These are phyloP conservation scores for Epirrhoe tristata DNA, from an alignment of 2,888 invertebrate genomes.

Conservation along the genomic window DNA sequence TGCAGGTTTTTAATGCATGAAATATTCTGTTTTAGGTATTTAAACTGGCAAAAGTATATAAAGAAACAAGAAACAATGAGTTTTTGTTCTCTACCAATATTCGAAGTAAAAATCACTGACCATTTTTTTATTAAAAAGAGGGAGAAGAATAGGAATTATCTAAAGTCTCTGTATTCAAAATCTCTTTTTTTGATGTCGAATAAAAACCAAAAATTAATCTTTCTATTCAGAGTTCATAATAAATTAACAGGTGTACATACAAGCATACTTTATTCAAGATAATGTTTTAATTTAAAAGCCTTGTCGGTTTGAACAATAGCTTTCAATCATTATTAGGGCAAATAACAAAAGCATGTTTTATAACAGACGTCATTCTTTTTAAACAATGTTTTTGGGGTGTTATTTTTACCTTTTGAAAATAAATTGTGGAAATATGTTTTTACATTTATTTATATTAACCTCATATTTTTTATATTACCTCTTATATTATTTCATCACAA, in stretches of 20 bases:
- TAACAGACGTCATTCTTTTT: not conserved
- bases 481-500: no score
- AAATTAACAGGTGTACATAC: not conserved
- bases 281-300: not conserved
- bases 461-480: no score
- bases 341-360: slow-evolving; percentile 1
- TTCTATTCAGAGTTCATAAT: not conserved
- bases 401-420: not conserved
- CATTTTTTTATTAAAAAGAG: no score
- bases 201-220: not conserved
- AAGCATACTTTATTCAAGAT: not conserved
- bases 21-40: not conserved
- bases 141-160: not conserved
- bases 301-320: not conserved
- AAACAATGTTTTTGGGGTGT: not conserved
- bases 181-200: not conserved
- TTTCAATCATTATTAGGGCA: slow-evolving; percentile 3
- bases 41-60: not conserved
- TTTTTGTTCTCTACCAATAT: not conserved
- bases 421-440: not conserved
- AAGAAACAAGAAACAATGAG: not conserved
- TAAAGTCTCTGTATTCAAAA: not conserved
- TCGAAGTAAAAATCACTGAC: no score
- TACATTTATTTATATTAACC: no score
- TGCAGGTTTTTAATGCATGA: not conserved